Evolutionary conservation across 2,888 invertebrate species (phyloP).

Genomic region (Clusia tigrina): DNA sequence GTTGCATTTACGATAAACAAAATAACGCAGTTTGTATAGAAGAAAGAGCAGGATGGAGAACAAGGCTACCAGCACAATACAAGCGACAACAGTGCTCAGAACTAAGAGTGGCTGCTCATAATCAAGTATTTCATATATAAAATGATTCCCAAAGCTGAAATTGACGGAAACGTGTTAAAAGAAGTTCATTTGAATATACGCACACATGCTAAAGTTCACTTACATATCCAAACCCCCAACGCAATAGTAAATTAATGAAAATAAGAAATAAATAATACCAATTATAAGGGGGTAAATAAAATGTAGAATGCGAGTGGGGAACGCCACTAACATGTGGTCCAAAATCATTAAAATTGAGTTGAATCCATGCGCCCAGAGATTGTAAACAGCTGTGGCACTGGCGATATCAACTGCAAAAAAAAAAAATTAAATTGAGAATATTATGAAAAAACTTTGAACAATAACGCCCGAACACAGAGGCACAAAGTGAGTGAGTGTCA

Average conservation of each 20-base stretch:
- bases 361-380: slow-evolving; percentile 75
- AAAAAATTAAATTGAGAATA: slow-evolving; percentile 11
- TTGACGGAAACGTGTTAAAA: neutral
- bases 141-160: slow-evolving; percentile 67
- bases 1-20: neutral
- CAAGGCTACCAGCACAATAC: slow-evolving; percentile 27
- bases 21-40: slow-evolving; percentile 29
- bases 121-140: slow-evolving; percentile 77
- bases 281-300: slow-evolving; percentile 70
- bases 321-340: slow-evolving; percentile 74
- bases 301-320: slow-evolving; percentile 74
- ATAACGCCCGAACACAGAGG: too few relatives aligned
- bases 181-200: slow-evolving; percentile 49
- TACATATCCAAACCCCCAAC: slow-evolving; percentile 67
- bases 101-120: slow-evolving; percentile 72
- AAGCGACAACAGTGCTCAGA: slow-evolving; percentile 41
- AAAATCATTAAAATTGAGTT: slow-evolving; percentile 77
- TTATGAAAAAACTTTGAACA: too few relatives aligned
- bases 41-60: neutral
- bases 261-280: slow-evolving; percentile 67
- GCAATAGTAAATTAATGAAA: slow-evolving; percentile 69
- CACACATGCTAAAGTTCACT: neutral
- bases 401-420: slow-evolving; percentile 28
- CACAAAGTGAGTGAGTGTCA: slow-evolving; percentile 50
- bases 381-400: slow-evolving; percentile 65